phyloP scores from a whole-genome alignment of 1,140 invertebrate genomes.

The Gryon sp. region DNA sequence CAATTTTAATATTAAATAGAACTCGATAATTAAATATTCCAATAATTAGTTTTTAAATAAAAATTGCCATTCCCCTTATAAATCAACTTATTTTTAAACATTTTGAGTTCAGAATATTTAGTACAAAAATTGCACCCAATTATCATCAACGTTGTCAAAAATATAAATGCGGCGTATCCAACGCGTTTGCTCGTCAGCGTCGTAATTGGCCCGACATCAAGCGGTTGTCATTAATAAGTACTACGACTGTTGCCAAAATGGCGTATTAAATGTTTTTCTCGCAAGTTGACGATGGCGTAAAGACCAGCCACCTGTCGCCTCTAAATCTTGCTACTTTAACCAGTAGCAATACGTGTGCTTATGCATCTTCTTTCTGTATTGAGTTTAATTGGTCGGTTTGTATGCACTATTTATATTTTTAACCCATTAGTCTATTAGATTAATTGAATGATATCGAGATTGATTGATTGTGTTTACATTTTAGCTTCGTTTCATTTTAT shows the following conservation, averaged over 20 bases:
- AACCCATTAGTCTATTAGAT: constrained; percentile 72
- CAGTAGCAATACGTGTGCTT: constrained; percentile 67
- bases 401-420: constrained; percentile 69
- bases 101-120: neutral
- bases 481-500: too few relatives aligned
- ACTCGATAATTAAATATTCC: too few relatives aligned
- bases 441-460: neutral
- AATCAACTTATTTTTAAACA: too few relatives aligned
- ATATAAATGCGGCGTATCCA: constrained; percentile 39
- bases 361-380: constrained; percentile 66
- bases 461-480: neutral
- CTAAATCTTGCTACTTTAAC: constrained; percentile 78
- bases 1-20: too few relatives aligned
- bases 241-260: constrained; percentile 68
- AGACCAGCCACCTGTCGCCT: constrained; percentile 73
- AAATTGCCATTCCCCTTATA: too few relatives aligned
- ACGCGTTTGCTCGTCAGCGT: constrained; percentile 22
- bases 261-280: constrained; percentile 68
- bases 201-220: constrained; percentile 67
- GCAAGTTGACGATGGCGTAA: constrained; percentile 40
- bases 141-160: constrained; percentile 52
- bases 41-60: too few relatives aligned
- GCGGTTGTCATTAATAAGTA: constrained; percentile 72
- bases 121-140: constrained; percentile 34
- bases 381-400: constrained; percentile 76